Evolutionary conservation across 2,797 vertebrate species (phyloP).

Genomic region (Oreortyx pictus): DNA sequence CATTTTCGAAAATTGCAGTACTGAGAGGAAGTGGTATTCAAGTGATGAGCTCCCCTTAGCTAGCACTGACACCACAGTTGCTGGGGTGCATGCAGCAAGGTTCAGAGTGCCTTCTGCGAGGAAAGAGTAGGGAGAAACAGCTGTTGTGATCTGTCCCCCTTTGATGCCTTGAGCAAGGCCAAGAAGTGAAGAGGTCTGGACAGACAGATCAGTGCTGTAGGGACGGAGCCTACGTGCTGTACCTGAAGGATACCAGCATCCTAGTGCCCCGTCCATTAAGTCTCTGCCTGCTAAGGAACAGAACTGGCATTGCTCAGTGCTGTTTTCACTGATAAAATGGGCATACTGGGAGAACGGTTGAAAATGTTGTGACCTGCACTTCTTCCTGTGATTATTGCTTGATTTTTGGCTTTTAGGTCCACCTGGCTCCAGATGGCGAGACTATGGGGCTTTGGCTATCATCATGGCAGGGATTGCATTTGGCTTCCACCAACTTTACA

Average conservation of each 20-base stretch:
- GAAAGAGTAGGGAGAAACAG: neutral
- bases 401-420: constrained; percentile 78
- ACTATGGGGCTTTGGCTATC: constrained; percentile 93
- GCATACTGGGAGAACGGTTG: neutral
- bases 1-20: neutral
- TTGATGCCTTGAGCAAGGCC: neutral
- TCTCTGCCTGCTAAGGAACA: neutral
- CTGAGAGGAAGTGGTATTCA: neutral
- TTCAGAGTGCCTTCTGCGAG: neutral
- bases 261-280: neutral
- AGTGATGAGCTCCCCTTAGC: neutral
- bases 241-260: neutral
- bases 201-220: neutral
- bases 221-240: neutral
- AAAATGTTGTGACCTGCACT: neutral
- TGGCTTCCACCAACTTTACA: constrained; percentile 96
- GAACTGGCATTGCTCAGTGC: neutral
- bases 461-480: constrained; percentile 94
- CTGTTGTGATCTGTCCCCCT: neutral
- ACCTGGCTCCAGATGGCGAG: constrained; percentile 91
- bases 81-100: neutral
- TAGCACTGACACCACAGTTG: neutral
- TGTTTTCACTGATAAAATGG: neutral
- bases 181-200: neutral
- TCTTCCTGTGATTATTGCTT: neutral